Evolutionary conservation across 2,888 invertebrate species (phyloP), one percentile per base, ranked within the genome.

Genomic region (Sarcophaga caerulescens): DNA sequence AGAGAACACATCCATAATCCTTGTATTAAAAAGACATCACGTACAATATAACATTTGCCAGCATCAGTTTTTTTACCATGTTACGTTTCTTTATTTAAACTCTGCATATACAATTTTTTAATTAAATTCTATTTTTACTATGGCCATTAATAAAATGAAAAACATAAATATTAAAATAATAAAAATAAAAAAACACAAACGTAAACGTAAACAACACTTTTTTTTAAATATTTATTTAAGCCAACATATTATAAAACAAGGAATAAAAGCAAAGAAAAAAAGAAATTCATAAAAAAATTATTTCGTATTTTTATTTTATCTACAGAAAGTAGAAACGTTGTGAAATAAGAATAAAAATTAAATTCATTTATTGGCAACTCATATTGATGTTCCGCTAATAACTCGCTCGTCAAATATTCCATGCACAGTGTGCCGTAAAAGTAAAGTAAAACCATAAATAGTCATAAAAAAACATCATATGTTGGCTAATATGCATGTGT

Each of bases 371-470:
- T 63, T 75, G 70, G 62, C 52, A 21, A 52, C 5, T 45, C 60
- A 69, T 74, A 74, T 69, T 74, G 74, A 84, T 84, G 73, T 83
- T 69, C 23, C 69, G 52, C 69, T 74, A 74, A 84, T 79, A 84
- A 79, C 57, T 69, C 69, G 11, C 14, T 84, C 71, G 81, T 84
- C 52, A 84, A 71, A 84, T 73, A 84, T 84, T 84, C 80, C 68
- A 76, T n/a, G 19, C 80, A 62, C 80, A 68, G n/a, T 60, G 59
- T 21, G 21, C 14, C 17, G 19, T 69, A 73, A 63, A 78, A n/a
- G 8, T n/a, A 23, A 66, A 73, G 66, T 80, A 77, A 68, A 73
- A 57, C 45, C 66, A 80, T 80, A 84, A 84, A 84, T 76, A 80
- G 66, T 60, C 2, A 35, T 47, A 19, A 45, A 69, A 47, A 69